Base-by-base conservation (phyloP, 2,888 invertebrate genomes). In the Blastobasis adustella region DNA sequence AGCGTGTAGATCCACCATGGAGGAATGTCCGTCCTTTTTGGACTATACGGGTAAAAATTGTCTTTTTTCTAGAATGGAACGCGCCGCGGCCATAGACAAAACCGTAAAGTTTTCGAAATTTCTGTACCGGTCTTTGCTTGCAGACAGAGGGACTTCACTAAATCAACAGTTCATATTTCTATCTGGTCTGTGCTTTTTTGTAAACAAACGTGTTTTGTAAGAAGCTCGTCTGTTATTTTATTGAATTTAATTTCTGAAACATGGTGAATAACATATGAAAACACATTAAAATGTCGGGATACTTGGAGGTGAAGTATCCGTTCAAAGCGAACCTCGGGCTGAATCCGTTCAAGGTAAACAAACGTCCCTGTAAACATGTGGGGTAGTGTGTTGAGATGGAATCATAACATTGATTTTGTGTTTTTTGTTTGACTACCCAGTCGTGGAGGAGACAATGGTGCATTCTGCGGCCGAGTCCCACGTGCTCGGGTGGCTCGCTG, bases 381-480 rank as follows among this genome's bases (percentile, higher is more conserved):
- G 23, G 23, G 23, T 23, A 23, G 23, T 23, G 23, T 23, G 23
- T 23, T 3, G 23, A 23, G 23, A 51, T 62, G 57, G 57, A 58
- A 58, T 56, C 51, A 62, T 51, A 62, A 58, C 58, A 56, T 67
- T 68, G 58, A 68, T 68, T 69, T 65, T 10, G 9, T 42, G 42
- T 42, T 66, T 71, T 67, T 67, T 64, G 60, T 64, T 8, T 42
- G 9, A 6, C 10, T 42, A 7, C 5, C 1, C 70, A 92, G 92
- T 90, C 91, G 55, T 92, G 92, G 92, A 91, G 90, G 68, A 90
- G 89, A 72, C 92, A 91, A 71, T 92, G 92, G 92, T 92, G 92
- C 69, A 91, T 91, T 67, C 79, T 92, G 62, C 79, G 90, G 65
- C 89, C 90, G 52, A 81, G 90, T 57, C 89, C 90, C 55, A 87